Evolutionary conservation across 2,888 invertebrate species (phyloP), one percentile per base, ranked within the genome.

Genomic region (Tetanocera ferruginea): DNA sequence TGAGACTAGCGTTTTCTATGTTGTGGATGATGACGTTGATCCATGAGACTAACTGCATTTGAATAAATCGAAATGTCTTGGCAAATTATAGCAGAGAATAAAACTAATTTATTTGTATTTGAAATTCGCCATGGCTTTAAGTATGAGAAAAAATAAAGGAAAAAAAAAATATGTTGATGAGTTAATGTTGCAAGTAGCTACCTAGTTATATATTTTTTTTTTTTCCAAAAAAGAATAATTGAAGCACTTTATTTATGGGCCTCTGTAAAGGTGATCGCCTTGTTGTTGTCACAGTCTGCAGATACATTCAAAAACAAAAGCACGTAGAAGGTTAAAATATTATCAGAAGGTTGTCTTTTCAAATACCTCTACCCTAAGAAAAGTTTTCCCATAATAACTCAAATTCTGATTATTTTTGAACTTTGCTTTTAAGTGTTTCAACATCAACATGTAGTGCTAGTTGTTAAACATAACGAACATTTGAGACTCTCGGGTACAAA

Each of bases 1-100:
- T 62, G 76, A 76, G 49, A 57, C 37, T 25, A 23, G n/a, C 5
- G 55, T 71, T 52, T 55, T 55, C 1, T 19, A 60, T 34, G 34
- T 25, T n/a, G 37, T 52, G 8, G 51, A 75, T 55, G 52, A 69
- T 34, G 37, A 23, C 37, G 28, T 52, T 25, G 23, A n/a, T 60
- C 8, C 3, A 28, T 51, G 28, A 57, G 52, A 31, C 57, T 17
- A 14, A 14, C 19, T 67, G 67, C 67, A 43, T 43, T 67, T 43
- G 23, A 43, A 11, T 43, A 49, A 67, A 43, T 70, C 23, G 17
- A 51, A 67, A 37, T 67, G 67, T 52, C 8, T 55, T 70, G 51
- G 23, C 31, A 31, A 28, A 52, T 70, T 28, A 70, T n/a, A 34
- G 55, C 52, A 55, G 8, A 14, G 17, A n/a, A 51, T 52, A 43